These are phyloP conservation scores for Drosophila paracracens DNA, from an alignment of 2,888 invertebrate genomes.

Conservation along the genomic window DNA sequence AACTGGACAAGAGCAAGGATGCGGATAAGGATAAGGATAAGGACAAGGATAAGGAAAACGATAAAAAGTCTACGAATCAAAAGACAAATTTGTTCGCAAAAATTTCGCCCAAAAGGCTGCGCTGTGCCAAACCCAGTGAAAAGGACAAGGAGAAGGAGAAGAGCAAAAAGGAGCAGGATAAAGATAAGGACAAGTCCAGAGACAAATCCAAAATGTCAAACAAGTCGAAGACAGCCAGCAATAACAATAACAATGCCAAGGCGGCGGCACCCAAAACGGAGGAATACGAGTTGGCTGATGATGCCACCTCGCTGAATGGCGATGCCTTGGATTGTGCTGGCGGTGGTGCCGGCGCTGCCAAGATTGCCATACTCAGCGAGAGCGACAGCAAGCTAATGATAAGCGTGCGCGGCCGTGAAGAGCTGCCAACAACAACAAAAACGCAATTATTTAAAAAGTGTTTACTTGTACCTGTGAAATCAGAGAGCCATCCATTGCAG, in stretches of 20 bases:
- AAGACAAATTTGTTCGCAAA: constrained; percentile 67
- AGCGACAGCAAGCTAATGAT: constrained; percentile 85
- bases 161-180: constrained; percentile 40
- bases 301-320: constrained; percentile 85
- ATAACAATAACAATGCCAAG: constrained; percentile 53
- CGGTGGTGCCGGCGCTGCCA: constrained; percentile 78
- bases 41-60: constrained; percentile 64
- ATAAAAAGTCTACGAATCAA: constrained; percentile 69
- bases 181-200: constrained; percentile 35
- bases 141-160: constrained; percentile 50
- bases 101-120: constrained; percentile 77
- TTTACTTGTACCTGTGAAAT: constrained; percentile 80
- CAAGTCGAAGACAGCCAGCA: constrained; percentile 29
- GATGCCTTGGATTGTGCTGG: constrained; percentile 44
- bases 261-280: constrained; percentile 60
- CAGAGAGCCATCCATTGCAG: constrained; percentile 83
- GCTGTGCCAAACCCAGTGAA: constrained; percentile 52
- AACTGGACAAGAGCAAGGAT: constrained; percentile 56
- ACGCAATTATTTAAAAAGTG: constrained; percentile 77
- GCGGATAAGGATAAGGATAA: constrained; percentile 57
- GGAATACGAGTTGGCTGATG: constrained; percentile 87
- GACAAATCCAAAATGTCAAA: constrained; percentile 28
- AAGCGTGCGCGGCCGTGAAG: constrained; percentile 89
- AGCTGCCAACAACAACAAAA: constrained; percentile 84
- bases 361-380: constrained; percentile 86